Percentiles rank a stretch among this genome's conserved stretches.
Conservation (phyloP, 2,113 vertebrate genomes). For the Labeo rohita region DNA sequence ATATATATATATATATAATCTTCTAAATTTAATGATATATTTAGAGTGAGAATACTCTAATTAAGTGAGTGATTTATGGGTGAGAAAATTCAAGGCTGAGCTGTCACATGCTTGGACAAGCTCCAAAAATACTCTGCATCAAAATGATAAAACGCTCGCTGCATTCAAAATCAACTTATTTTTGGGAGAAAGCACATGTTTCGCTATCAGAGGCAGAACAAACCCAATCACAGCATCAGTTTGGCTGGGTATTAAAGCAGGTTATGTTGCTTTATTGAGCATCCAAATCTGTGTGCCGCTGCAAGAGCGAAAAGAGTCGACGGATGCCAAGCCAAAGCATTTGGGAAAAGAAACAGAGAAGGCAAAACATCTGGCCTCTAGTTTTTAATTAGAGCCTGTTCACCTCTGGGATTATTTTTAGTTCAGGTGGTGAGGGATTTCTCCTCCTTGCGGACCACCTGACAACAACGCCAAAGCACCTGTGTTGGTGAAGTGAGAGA, state of each 20-base stretch:
- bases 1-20: not conserved
- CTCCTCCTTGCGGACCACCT: conserved; percentile 65
- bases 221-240: conserved; percentile 62
- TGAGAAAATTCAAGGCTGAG: conserved; percentile 38
- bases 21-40: not conserved
- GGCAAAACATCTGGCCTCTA: conserved; percentile 77
- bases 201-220: conserved; percentile 49
- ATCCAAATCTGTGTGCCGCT: conserved; percentile 75
- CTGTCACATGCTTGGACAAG: conserved; percentile 16
- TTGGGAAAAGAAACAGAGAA: conserved; percentile 68
- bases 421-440: conserved; percentile 62
- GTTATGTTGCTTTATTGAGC: conserved; percentile 73
- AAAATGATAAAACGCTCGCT: conserved; percentile 50
- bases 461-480: conserved; percentile 61
- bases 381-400: conserved; percentile 75
- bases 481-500: conserved; percentile 32
- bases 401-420: conserved; percentile 72
- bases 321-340: conserved; percentile 71
- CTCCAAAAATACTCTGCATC: conserved; percentile 52
- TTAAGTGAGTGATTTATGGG: not conserved
- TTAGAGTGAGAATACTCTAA: not conserved
- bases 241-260: conserved; percentile 73
- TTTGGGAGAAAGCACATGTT: conserved; percentile 17
- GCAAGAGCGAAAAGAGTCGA: conserved; percentile 61
- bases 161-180: conserved; percentile 39